Base-by-base conservation (phyloP, 1,140 invertebrate genomes). In the Rhysida immarginata region DNA sequence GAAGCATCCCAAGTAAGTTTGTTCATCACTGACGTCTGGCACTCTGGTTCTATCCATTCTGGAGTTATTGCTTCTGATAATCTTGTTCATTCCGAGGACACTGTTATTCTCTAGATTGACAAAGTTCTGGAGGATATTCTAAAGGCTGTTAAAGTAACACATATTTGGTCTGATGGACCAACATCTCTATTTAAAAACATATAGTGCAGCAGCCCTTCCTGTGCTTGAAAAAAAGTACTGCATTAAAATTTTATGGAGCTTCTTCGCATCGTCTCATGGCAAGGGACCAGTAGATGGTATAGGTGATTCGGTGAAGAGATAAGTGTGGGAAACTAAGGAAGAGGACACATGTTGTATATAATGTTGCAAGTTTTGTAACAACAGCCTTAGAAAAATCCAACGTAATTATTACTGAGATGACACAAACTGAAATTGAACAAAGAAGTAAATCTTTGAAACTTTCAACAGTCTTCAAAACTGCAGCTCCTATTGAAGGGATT, bases 251-350 rank as follows among this genome's bases (percentile, higher is more conserved):
- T 13, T 11, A 8, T 69, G 65, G 65, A 57, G 65, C 55, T 65
- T 63, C 52, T 65, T 60, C 58, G 64, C 67, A 18, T 65, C 65
- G 41, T 56, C 60, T 16, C 69, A 64, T 53, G 69, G 58, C 18
- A 66, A 72, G 62, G 62, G 67, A 46, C 70, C 69, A 11, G 46
- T 49, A 8, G 46, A 49, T 24, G 46, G 46, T 8, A 49, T 8
- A 20, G 20, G 46, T 8, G 13, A 20, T 20, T 13, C 11, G 8
- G 20, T 11, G 20, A 49, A 18, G 46, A 49, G 8, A 20, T 13
- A 20, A 11, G 8, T 49, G 46, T 8, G 20, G 8, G 18, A 20
- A 20, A 49, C 8, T 49, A 41, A 41, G n/a, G 35, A 11, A 11
- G 11, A 41, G 35, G 35, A 41, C 11, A n/a, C n/a, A 11, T 41